A percentile compares a stretch with the other conserved stretches of the same genome.
These are phyloP conservation scores for Urocitellus parryii DNA, from an alignment of 2,113 vertebrate species.

Conservation along the genomic window DNA sequence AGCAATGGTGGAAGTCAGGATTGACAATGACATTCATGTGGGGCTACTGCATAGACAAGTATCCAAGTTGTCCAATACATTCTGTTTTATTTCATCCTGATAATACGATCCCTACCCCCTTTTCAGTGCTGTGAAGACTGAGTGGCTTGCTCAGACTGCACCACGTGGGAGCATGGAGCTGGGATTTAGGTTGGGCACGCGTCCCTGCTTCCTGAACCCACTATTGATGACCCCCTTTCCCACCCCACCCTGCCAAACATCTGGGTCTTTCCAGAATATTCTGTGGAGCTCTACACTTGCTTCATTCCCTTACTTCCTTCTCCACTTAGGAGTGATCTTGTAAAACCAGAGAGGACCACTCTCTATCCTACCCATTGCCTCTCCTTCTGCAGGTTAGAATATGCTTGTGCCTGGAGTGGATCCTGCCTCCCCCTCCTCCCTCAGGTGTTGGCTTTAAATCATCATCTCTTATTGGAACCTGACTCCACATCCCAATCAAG, in stretches of 20 bases:
- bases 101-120: not conserved
- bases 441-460: not conserved
- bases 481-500: not conserved
- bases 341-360: not conserved
- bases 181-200: fast-evolving
- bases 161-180: not conserved
- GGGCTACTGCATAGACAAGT: not conserved
- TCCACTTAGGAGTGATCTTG: not conserved
- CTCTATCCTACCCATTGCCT: not conserved
- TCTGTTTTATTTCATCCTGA: not conserved
- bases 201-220: not conserved
- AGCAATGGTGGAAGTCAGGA: not conserved
- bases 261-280: not conserved
- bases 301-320: not conserved
- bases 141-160: not conserved
- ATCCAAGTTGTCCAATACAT: not conserved
- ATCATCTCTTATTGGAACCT: not conserved
- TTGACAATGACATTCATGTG: not conserved
- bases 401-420: too few relatives aligned
- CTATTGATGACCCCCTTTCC: fast-evolving
- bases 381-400: not conserved
- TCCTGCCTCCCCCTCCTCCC: not conserved
- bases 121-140: not conserved
- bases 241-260: fast-evolving
- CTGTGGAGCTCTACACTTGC: not conserved